phyloP scores from a whole-genome alignment of 2,797 vertebrate species.

The Miichthys miiuy region DNA sequence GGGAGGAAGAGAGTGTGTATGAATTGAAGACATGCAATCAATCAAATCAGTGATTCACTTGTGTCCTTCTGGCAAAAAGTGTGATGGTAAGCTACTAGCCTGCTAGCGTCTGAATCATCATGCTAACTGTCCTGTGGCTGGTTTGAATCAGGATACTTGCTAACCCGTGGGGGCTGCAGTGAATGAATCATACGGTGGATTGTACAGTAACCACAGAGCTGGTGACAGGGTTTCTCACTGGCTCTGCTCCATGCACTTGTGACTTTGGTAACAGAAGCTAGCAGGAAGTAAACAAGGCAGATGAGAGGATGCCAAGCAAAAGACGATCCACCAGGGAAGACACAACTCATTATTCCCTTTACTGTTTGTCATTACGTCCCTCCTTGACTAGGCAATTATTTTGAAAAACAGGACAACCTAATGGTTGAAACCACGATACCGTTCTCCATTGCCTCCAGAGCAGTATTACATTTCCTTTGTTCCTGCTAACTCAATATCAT shows the following conservation, averaged over 20 bases:
- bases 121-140: not conserved
- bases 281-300: constrained; percentile 44
- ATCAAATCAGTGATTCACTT: not conserved
- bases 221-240: constrained; percentile 28
- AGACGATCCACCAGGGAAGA: constrained; percentile 3
- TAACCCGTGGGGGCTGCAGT: constrained; percentile 18
- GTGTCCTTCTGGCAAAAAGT: constrained; percentile 13
- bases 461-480: constrained; percentile 31
- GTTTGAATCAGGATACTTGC: constrained; percentile 8
- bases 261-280: constrained; percentile 33
- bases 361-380: constrained; percentile 11
- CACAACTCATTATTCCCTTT: constrained; percentile 8
- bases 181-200: constrained; percentile 34
- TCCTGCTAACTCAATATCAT: constrained; percentile 18
- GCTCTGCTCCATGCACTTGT: constrained; percentile 20
- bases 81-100: constrained; percentile 11
- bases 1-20: not conserved
- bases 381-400: not conserved
- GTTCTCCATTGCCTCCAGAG: constrained; percentile 11
- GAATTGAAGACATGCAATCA: constrained; percentile 5
- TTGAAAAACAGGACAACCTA: constrained; percentile 5
- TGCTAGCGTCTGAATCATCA: constrained; percentile 1
- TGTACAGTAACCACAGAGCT: not conserved
- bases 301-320: not conserved
- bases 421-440: constrained; percentile 15